Conservation (phyloP, 2,888 invertebrate species). For the Lampropteryx suffumata region DNA sequence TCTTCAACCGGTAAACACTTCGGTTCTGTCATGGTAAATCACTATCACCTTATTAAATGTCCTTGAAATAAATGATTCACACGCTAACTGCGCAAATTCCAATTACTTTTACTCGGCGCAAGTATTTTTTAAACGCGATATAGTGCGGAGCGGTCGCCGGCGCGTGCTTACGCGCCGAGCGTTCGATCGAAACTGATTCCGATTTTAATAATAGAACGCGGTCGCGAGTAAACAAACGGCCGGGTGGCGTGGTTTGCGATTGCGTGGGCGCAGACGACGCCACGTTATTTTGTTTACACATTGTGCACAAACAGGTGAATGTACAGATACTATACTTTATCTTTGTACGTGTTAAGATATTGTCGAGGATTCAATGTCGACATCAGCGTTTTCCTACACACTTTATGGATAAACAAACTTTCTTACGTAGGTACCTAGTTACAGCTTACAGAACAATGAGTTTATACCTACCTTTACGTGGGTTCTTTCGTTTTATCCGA, state of each 20-base stretch:
- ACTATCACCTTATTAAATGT: conserved; percentile 28
- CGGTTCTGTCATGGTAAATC: conserved; percentile 48
- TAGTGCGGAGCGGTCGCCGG: conserved; percentile 28
- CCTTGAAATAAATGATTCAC: conserved; percentile 27
- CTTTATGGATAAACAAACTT: too few species aligned
- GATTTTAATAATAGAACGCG: conserved; percentile 48
- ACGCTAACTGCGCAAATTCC: conserved; percentile 33
- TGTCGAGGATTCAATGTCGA: neutral
- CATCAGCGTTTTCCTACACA: too few species aligned
- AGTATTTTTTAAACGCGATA: conserved; percentile 27
- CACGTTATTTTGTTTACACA: conserved; percentile 30
- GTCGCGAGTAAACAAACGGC: conserved; percentile 45
- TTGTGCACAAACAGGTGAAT: conserved; percentile 20
- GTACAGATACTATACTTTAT: conserved; percentile 11
- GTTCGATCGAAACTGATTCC: conserved; percentile 50
- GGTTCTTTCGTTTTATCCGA: too few species aligned
- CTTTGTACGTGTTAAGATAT: neutral
- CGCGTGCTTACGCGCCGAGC: conserved; percentile 52
- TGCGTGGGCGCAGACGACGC: conserved; percentile 38
- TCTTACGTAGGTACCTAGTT: too few species aligned
- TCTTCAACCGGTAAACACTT: conserved; percentile 48
- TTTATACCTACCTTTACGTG: too few species aligned
- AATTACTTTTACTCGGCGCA: conserved; percentile 24
- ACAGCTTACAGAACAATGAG: too few species aligned
- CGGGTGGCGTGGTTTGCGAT: conserved; percentile 35